Evolutionary conservation across 2,888 invertebrate species (phyloP), one percentile per base, ranked within the genome.

Genomic region (Aphrophora alni): DNA sequence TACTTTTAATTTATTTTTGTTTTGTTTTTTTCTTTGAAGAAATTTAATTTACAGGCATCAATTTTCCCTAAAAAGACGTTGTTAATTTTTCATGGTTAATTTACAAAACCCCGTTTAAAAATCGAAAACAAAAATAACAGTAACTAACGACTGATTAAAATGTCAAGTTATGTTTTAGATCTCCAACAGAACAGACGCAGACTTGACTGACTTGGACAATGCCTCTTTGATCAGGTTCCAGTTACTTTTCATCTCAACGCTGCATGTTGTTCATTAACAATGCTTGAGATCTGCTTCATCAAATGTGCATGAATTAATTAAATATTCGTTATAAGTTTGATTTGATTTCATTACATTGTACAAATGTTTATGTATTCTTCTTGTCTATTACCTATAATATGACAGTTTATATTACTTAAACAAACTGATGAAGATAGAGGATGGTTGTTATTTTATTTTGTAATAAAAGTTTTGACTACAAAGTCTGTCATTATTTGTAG

Each of bases 261-360:
- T 21, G 59, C 59, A 59, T 59, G 59, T 59, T 59, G 59, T 59
- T 21, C 59, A 21, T 21, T 59, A 59, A 59, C 21, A 59, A 59
- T 21, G 59, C 59, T 59, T 59, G 59, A 59, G 5, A 59, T 59
- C 59, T 5, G 59, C 59, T 21, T 59, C 59, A 59, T 21, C 7
- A 59, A 59, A 59, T 59, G 59, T 59, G 59, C 59, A 59, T 59
- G 59, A 59, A 59, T 59, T 59, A 59, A 44, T n/a, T n/a, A n/a
- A n/a, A 44, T 44, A 44, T 14, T 44, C n/a, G 59, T 17, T 17
- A 44, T 44, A 14, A 17, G 44, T 14, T 12, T 44, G 44, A 14
- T 17, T 44, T 44, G 12, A n/a, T n/a, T 33, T 5, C 33, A 33
- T 33, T 8, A 33, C 8, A 8, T 33, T 33, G 5, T 33, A n/a